Percentiles rank a stretch among this genome's conserved stretches.
These are phyloP conservation scores for Myoxocephalus aenaeus DNA, from an alignment of 2,797 vertebrate genomes.

Conservation along the genomic window DNA sequence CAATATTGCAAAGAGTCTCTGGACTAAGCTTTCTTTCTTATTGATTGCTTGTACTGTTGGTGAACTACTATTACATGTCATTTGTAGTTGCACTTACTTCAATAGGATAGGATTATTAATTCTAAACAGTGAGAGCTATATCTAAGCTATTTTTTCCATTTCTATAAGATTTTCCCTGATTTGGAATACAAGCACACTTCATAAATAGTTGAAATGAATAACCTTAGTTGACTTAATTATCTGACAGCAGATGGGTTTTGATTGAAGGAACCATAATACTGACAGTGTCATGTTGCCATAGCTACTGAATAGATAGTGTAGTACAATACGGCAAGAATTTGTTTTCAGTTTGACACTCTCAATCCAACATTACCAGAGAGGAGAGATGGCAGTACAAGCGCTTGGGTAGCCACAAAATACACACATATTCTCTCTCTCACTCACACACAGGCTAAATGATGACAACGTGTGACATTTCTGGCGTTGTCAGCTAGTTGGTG, in stretches of 20 bases:
- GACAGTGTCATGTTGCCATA: constrained; percentile 33
- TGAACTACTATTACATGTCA: background rate
- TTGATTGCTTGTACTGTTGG: background rate
- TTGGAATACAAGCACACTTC: background rate
- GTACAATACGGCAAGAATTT: constrained; percentile 25
- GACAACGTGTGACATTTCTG: constrained; percentile 75
- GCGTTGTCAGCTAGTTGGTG: constrained; percentile 73
- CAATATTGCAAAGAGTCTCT: background rate
- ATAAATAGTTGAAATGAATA: background rate
- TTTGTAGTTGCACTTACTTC: background rate
- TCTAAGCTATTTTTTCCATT: background rate
- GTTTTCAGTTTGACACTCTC: constrained; percentile 51
- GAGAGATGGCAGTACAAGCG: constrained; percentile 61
- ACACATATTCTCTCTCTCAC: background rate
- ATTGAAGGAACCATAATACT: constrained; percentile 10
- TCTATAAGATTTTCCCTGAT: background rate
- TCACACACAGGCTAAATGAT: constrained; percentile 65
- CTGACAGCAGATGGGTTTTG: background rate
- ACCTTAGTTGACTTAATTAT: background rate
- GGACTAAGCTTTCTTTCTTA: too few species aligned
- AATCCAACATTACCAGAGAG: constrained; percentile 47
- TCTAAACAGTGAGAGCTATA: background rate
- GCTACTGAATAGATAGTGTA: constrained; percentile 44
- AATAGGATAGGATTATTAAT: background rate
- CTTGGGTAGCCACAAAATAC: constrained; percentile 64